A percentile compares a stretch with the other conserved stretches of the same genome.
Conservation (phyloP, 2,113 vertebrate genomes). For the Opisthocomus hoazin region DNA sequence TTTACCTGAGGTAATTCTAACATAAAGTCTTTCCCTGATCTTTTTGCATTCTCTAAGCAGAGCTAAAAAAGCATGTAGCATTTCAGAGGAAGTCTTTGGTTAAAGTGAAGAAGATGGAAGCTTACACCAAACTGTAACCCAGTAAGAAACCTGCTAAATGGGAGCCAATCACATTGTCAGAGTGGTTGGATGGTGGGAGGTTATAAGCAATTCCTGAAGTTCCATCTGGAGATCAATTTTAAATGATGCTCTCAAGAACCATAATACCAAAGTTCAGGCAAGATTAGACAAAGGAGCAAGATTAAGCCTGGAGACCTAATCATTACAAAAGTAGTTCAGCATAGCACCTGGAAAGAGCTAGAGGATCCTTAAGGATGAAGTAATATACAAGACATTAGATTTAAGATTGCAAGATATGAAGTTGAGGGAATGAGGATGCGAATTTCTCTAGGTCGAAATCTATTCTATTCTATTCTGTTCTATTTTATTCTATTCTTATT, state of each 20-base stretch:
- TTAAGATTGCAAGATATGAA: neutral
- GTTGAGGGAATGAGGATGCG: neutral
- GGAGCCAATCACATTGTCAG: neutral
- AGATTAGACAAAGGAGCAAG: neutral
- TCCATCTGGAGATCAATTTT: neutral
- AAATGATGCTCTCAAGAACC: neutral
- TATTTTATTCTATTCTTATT: neutral
- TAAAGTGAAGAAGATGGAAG: neutral
- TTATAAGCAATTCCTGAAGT: neutral
- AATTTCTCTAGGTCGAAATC: neutral
- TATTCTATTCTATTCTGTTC: neutral
- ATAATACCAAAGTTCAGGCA: neutral
- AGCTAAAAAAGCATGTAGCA: neutral
- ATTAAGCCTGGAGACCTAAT: neutral
- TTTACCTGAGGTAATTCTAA: neutral
- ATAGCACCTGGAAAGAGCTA: neutral
- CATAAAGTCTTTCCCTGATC: neutral
- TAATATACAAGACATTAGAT: neutral
- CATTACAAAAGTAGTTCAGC: neutral
- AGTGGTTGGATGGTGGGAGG: neutral
- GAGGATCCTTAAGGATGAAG: neutral
- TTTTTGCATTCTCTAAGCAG: neutral
- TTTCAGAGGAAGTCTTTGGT: neutral
- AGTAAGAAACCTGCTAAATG: rapidly evolving
- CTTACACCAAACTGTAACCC: neutral